A percentile compares a stretch with the other conserved stretches of the same genome.
phyloP scores from a whole-genome alignment of 1,140 invertebrate genomes.

The Procambarus virginalis region DNA sequence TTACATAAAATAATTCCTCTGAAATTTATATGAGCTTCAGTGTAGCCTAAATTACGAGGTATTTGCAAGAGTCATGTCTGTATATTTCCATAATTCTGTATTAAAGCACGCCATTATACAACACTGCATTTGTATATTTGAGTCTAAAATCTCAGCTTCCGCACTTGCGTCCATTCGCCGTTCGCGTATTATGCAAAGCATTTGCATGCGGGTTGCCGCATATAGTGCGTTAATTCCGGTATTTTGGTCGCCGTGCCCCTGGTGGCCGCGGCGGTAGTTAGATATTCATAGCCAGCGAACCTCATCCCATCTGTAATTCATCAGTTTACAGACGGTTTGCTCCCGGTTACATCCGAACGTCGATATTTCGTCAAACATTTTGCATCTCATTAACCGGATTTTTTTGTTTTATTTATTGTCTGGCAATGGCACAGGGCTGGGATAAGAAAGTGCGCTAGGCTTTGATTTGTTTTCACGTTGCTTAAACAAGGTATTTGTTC shows the following conservation, averaged over 20 bases:
- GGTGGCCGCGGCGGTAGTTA: neutral
- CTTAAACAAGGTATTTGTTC: too few species aligned
- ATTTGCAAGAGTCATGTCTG: too few species aligned
- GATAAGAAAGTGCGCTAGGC: neutral
- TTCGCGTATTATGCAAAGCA: neutral
- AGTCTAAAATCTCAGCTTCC: neutral
- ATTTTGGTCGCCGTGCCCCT: neutral
- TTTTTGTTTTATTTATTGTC: neutral
- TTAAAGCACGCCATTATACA: too few species aligned
- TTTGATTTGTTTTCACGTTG: too few species aligned
- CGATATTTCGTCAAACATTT: neutral
- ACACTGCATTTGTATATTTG: too few species aligned
- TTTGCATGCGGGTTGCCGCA: neutral
- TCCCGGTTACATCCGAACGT: neutral
- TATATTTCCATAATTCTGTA: too few species aligned
- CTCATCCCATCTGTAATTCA: slow-evolving; percentile 6
- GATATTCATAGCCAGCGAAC: neutral
- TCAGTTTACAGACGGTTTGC: neutral
- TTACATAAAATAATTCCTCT: too few species aligned
- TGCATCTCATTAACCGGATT: slow-evolving; percentile 1
- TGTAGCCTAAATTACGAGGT: too few species aligned
- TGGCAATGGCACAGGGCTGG: neutral
- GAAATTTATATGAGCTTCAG: too few species aligned
- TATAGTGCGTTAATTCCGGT: neutral
- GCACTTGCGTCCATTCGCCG: neutral